Conservation (phyloP, 2,797 vertebrate genomes). For the Oreochromis mossambicus region DNA sequence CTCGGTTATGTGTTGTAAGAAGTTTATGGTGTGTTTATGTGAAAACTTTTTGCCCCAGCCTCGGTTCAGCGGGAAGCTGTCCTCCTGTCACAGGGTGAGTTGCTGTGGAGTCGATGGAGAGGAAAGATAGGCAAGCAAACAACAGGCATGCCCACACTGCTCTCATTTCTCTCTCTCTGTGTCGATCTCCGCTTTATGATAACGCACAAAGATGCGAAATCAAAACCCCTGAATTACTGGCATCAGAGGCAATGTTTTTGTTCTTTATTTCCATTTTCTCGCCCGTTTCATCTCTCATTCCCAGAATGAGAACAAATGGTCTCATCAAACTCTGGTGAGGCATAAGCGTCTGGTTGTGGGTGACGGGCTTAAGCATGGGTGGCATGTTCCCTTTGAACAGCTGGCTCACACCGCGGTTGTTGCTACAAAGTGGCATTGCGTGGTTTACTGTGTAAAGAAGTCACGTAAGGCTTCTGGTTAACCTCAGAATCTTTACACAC, state of each 20-base stretch:
- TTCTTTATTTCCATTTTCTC: constrained; percentile 15
- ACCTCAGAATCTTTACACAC: constrained; percentile 34
- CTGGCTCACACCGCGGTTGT: constrained; percentile 21
- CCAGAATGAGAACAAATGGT: constrained; percentile 45
- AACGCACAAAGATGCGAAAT: constrained; percentile 57
- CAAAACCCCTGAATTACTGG: constrained; percentile 50
- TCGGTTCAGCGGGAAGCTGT: constrained; percentile 42
- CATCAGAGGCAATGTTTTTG: constrained; percentile 46
- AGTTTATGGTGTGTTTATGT: neutral
- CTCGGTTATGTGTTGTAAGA: neutral
- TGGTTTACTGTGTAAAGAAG: constrained; percentile 15
- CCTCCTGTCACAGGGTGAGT: constrained; percentile 31
- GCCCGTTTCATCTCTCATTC: constrained; percentile 38
- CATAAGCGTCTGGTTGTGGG: constrained; percentile 28
- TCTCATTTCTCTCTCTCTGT: constrained; percentile 9
- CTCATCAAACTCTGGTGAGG: constrained; percentile 39
- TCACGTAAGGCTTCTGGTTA: constrained; percentile 36
- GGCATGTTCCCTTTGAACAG: constrained; percentile 33
- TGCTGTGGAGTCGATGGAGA: constrained; percentile 44
- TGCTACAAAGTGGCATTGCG: constrained; percentile 35
- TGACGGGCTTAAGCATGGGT: constrained; percentile 44
- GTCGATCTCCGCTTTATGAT: constrained; percentile 49
- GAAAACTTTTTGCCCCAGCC: constrained; percentile 8
- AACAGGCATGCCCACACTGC: constrained; percentile 52
- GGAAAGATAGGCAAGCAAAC: constrained; percentile 43